phyloP scores from a whole-genome alignment of 2,113 vertebrate genomes.

The Dicerorhinus sumatrensis region DNA sequence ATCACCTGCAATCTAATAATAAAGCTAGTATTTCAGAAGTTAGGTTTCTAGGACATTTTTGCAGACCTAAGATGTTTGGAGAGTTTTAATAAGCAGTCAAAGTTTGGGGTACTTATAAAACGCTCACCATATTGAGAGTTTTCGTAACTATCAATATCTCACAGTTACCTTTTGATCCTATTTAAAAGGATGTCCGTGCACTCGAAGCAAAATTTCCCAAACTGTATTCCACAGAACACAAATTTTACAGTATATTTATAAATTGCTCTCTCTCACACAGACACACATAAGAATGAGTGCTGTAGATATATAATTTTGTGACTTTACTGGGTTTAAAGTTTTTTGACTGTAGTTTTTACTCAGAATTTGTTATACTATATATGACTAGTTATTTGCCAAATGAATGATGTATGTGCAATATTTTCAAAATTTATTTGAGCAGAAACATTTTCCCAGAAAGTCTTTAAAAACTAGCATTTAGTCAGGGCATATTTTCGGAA shows the following conservation, averaged over 20 bases:
- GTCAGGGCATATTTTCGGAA: background rate
- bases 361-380: background rate
- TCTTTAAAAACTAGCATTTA: background rate
- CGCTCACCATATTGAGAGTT: slow-evolving; percentile 20
- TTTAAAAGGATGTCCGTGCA: background rate
- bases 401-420: background rate
- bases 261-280: background rate
- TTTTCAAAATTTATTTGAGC: background rate
- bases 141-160: background rate
- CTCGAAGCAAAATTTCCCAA: background rate
- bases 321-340: background rate
- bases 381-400: background rate
- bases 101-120: slow-evolving; percentile 45
- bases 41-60: slow-evolving; percentile 72
- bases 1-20: slow-evolving; percentile 68
- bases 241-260: background rate
- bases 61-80: slow-evolving; percentile 75
- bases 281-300: background rate
- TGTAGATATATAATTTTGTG: background rate
- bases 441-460: background rate
- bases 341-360: background rate
- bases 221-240: background rate
- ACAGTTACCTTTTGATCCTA: background rate
- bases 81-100: slow-evolving; percentile 71
- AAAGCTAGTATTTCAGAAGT: slow-evolving; percentile 51